Base-by-base conservation (phyloP, 2,888 invertebrate species). In the Clostera curtula region DNA sequence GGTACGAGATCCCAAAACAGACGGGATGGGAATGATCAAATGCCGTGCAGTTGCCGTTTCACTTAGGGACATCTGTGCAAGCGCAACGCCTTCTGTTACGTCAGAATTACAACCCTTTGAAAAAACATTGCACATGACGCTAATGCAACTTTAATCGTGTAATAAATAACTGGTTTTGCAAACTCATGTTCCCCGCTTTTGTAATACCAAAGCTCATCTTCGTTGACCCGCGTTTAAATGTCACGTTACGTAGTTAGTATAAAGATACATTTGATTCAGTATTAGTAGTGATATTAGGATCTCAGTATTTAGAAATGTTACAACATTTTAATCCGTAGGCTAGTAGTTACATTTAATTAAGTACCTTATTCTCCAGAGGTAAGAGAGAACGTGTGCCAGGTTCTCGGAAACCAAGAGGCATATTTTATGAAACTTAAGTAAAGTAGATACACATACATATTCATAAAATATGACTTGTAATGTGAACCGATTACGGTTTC, bases 51-150 rank as follows among this genome's bases (percentile, higher is more conserved):
- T 45, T 41, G 40, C 47, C 53, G 45, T 43, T 45, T 40, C 52
- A 56, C 60, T 60, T 65, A 68, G 55, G 43, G 56, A 61, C 70
- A 75, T 70, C 69, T 73, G 72, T 59, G 56, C 57, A 42, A 47
- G 47, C 52, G 44, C 49, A 54, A 44, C 40, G 47, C 63, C 25
- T 58, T 49, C 61, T 58, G 63, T 68, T 66, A 59, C 57, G 53
- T 55, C 43, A 50, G 56, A 57, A 52, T 52, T 44, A 39, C 59
- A 65, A 69, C 70, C 73, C 69, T 67, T 46, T 48, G 52, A 45
- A 50, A 40, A 42, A 47, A 44, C 43, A 50, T 56, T 51, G 16
- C 44, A 43, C 43, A 53, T 50, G 45, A 49, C 49, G 48, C 44
- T 47, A 50, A 51, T 51, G 44, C 38, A 28, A 27, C 24, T 29